A percentile compares a stretch with the other conserved stretches of the same genome.
Evolutionary conservation across 2,797 vertebrate species (phyloP).

Genomic region (Rhabdomys pumilio): DNA sequence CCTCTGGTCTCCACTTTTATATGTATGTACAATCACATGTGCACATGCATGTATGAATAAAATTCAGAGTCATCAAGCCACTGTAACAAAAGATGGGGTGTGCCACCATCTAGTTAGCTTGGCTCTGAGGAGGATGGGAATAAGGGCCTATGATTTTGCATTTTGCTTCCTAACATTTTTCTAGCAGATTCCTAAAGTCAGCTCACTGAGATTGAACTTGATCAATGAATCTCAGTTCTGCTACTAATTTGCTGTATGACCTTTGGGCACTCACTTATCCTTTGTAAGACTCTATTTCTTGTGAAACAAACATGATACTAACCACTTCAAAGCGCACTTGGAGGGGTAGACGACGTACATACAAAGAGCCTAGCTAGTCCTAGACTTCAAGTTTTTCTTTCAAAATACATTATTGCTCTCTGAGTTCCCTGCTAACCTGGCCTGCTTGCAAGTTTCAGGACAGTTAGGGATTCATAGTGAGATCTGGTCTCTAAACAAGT

Average conservation of each 20-base stretch:
- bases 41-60: not conserved
- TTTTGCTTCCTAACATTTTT: slow-evolving; percentile 5
- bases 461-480: not conserved
- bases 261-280: not conserved
- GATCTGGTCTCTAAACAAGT: not conserved
- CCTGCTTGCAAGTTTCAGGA: not conserved
- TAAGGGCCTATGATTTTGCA: not conserved
- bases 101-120: not conserved
- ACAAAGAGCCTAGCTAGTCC: not conserved
- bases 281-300: slow-evolving; percentile 34
- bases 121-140: not conserved
- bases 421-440: not conserved
- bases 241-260: not conserved
- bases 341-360: slow-evolving; percentile 11
- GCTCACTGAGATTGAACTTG: slow-evolving; percentile 4
- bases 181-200: not conserved
- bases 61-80: not conserved
- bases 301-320: not conserved
- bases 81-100: not conserved
- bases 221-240: slow-evolving; percentile 58
- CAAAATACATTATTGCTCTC: not conserved
- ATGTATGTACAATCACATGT: not conserved
- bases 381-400: slow-evolving; percentile 52
- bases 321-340: not conserved
- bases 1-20: not conserved